Conservation (phyloP, 2,113 vertebrate species). For the Taxidea taxus region DNA sequence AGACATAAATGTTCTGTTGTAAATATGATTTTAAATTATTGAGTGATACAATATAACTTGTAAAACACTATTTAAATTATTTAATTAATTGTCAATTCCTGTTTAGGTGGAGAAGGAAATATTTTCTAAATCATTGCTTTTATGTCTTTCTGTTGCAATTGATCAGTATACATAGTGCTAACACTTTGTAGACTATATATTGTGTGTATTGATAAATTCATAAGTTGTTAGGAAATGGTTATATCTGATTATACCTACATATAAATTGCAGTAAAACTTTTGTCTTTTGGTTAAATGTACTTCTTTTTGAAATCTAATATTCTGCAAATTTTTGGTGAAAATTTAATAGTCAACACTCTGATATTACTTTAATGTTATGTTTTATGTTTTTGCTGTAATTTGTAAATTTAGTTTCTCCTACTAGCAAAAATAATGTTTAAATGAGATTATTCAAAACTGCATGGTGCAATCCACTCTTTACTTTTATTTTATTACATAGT, state of each 20-base stretch:
- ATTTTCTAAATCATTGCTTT: neutral
- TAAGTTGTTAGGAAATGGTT: neutral
- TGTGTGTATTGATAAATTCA: neutral
- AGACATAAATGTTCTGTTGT: neutral
- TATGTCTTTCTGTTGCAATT: neutral
- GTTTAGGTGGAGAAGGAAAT: neutral
- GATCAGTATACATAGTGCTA: neutral
- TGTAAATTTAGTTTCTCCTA: neutral
- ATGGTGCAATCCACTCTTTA: neutral
- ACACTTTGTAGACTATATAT: neutral
- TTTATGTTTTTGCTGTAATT: neutral
- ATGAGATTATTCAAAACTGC: neutral
- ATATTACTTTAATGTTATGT: neutral
- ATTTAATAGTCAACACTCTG: neutral
- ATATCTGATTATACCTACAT: neutral
- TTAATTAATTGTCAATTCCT: neutral
- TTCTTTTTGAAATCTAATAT: neutral
- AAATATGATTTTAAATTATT: neutral
- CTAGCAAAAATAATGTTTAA: neutral
- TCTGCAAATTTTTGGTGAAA: neutral
- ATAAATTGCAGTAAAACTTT: neutral
- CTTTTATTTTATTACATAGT: neutral
- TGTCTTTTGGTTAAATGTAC: neutral
- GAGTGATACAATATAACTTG: neutral
- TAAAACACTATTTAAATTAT: neutral